phyloP scores from a whole-genome alignment of 2,113 vertebrate genomes.

The Phylloscopus whistleri region DNA sequence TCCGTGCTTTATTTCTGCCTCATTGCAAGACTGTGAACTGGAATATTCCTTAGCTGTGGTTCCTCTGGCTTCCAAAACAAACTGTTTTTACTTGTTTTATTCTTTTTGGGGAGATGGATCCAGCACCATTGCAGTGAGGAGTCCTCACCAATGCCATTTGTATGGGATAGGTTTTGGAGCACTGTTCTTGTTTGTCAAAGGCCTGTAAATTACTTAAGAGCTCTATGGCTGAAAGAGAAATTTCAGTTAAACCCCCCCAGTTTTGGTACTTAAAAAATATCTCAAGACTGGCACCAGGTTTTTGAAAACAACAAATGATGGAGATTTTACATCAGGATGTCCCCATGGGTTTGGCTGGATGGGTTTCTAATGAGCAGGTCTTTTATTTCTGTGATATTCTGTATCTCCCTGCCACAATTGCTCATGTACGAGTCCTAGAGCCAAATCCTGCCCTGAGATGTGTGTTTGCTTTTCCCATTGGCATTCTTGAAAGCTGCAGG shows the following conservation, averaged over 20 bases:
- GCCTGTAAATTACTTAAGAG: not conserved
- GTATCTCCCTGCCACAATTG: conserved; percentile 9
- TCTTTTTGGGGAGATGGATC: not conserved
- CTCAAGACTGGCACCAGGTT: not conserved
- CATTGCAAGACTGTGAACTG: not conserved
- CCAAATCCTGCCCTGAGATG: conserved; percentile 22
- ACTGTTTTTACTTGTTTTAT: not conserved
- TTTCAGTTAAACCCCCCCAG: not conserved
- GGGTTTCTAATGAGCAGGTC: conserved; percentile 35
- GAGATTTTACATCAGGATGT: not conserved
- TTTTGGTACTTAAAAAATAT: not conserved
- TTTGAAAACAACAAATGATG: conserved; percentile 1
- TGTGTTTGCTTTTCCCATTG: conserved; percentile 29
- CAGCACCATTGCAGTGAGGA: not conserved
- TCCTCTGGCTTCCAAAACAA: not conserved
- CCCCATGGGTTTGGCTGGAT: not conserved
- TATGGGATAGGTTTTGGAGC: not conserved
- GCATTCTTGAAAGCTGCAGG: conserved; percentile 34
- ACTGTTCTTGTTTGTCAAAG: not conserved
- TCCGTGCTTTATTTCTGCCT: not conserved
- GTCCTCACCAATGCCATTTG: not conserved
- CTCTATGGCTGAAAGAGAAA: not conserved
- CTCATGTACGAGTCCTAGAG: not conserved
- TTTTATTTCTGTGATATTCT: conserved; percentile 27
- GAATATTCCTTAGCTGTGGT: not conserved